Percentiles rank a stretch among this genome's conserved stretches.
Evolutionary conservation across 1,140 invertebrate species (phyloP).

Genomic region (Zaprionus capensis): DNA sequence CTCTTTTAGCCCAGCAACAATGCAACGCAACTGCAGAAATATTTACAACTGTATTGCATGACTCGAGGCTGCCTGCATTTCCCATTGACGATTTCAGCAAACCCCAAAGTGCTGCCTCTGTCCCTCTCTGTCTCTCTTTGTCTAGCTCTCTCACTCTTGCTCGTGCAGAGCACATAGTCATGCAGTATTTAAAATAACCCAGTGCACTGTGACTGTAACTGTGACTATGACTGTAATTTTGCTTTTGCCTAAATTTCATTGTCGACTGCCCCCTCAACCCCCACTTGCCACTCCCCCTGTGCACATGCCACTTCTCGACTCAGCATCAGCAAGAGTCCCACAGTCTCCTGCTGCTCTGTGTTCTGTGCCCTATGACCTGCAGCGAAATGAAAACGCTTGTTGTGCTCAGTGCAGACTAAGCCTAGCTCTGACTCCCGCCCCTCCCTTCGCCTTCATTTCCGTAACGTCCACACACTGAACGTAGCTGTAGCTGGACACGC

Average conservation of each 20-base stretch:
- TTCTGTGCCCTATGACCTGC: slow-evolving; percentile 1
- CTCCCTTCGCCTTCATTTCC: too few relatives aligned
- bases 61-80: slow-evolving; percentile 1
- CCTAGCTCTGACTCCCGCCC: not conserved
- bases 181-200: not conserved
- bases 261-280: not conserved
- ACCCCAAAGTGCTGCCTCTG: not conserved
- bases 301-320: not conserved
- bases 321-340: not conserved
- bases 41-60: slow-evolving; percentile 21
- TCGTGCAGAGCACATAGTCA: not conserved
- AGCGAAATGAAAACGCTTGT: slow-evolving; percentile 7
- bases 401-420: slow-evolving; percentile 13
- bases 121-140: not conserved
- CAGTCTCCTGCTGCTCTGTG: not conserved
- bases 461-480: not conserved
- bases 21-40: slow-evolving; percentile 7
- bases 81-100: not conserved
- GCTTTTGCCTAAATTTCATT: not conserved
- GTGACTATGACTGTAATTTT: not conserved
- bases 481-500: slow-evolving; percentile 9
- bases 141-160: not conserved
- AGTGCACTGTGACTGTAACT: not conserved
- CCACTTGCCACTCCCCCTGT: not conserved
- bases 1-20: slow-evolving; percentile 4